A percentile compares a stretch with the other conserved stretches of the same genome.
Evolutionary conservation across 2,888 invertebrate species (phyloP).

Genomic region (Colletes collaris): DNA sequence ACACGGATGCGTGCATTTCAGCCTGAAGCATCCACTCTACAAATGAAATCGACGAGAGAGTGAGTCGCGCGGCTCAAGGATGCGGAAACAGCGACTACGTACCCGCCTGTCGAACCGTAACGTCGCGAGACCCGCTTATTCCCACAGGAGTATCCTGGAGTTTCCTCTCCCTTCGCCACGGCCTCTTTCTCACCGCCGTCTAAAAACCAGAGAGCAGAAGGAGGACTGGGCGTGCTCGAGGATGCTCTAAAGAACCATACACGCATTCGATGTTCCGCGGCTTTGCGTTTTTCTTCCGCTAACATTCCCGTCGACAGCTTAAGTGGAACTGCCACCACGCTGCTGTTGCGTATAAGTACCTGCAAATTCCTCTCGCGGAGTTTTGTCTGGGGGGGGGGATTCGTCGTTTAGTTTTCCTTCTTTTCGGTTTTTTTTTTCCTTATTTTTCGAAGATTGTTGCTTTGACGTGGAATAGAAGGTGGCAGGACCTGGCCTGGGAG

Average conservation of each 20-base stretch:
- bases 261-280: conserved; percentile 50
- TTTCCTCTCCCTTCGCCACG: conserved; percentile 20
- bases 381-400: not conserved
- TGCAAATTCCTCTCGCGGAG: not conserved
- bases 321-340: conserved; percentile 10
- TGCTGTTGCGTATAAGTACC: conserved; percentile 18
- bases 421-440: too few species aligned
- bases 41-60: conserved; percentile 52
- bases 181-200: conserved; percentile 22
- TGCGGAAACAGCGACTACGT: conserved; percentile 71
- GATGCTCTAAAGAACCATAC: conserved; percentile 27
- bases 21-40: conserved; percentile 36
- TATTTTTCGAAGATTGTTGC: too few species aligned
- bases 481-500: too few species aligned
- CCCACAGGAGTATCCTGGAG: conserved; percentile 60
- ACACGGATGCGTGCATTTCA: conserved; percentile 35
- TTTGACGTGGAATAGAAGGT: not conserved
- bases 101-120: conserved; percentile 71
- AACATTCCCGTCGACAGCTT: conserved; percentile 24
- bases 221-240: conserved; percentile 28
- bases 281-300: conserved; percentile 36
- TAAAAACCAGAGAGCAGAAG: conserved; percentile 41
- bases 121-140: conserved; percentile 67
- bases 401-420: not conserved
- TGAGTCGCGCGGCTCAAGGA: conserved; percentile 66